Conservation (phyloP, 2,888 invertebrate genomes). For the Pemphredon lugubris region DNA sequence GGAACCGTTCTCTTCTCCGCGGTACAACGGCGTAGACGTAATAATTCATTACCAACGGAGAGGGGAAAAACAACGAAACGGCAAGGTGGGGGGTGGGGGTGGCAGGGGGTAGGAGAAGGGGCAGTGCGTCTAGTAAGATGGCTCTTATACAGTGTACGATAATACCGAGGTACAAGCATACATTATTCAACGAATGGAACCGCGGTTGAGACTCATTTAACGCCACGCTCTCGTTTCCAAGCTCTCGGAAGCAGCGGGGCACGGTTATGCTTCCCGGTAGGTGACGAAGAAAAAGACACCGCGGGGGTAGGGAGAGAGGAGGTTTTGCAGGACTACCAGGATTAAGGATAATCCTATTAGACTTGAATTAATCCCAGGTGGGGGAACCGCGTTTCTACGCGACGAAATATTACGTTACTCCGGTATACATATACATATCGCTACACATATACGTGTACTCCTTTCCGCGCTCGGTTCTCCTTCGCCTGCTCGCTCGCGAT, state of each 20-base stretch:
- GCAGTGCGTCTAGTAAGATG: constrained; percentile 9
- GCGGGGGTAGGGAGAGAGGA: constrained; percentile 41
- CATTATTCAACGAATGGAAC: constrained; percentile 64
- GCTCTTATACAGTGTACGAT: constrained; percentile 36
- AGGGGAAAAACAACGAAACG: constrained; percentile 37
- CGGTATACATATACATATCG: constrained; percentile 66
- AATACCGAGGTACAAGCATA: constrained; percentile 60
- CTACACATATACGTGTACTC: too few species aligned
- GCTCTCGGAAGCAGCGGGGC: constrained; percentile 14
- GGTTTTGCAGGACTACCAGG: constrained; percentile 67
- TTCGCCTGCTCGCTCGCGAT: not conserved
- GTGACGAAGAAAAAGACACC: constrained; percentile 54
- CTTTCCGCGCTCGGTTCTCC: constrained; percentile 9
- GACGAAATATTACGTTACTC: constrained; percentile 73
- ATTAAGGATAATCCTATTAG: constrained; percentile 79
- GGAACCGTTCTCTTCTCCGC: constrained; percentile 8
- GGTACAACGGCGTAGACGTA: constrained; percentile 25
- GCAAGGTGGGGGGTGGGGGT: too few species aligned
- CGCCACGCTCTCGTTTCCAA: constrained; percentile 21
- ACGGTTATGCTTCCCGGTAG: constrained; percentile 14
- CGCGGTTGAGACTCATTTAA: constrained; percentile 60
- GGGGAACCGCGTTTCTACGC: constrained; percentile 71
- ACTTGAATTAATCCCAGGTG: constrained; percentile 78
- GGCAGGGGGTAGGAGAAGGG: too few species aligned
- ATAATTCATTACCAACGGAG: constrained; percentile 49